These are phyloP conservation scores for Drosophila colorata DNA, from an alignment of 2,888 invertebrate genomes.

Conservation along the genomic window DNA sequence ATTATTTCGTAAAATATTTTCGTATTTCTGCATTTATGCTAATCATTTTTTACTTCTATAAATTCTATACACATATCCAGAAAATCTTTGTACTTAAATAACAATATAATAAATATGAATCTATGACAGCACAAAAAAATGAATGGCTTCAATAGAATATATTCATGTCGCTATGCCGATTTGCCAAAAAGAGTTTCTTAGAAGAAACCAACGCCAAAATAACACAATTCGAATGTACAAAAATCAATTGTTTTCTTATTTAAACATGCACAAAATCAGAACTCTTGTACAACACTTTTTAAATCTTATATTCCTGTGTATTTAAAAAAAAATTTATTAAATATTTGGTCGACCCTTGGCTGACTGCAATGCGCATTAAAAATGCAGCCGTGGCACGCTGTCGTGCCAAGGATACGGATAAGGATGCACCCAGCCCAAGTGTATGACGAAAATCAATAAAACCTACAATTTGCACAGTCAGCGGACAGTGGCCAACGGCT, in stretches of 20 bases:
- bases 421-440: conserved; percentile 28
- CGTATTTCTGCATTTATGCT: too few relatives aligned
- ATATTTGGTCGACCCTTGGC: conserved; percentile 50
- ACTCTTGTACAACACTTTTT: background rate
- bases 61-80: too few relatives aligned
- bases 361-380: conserved; percentile 75
- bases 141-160: too few relatives aligned
- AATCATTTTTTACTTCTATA: too few relatives aligned
- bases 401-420: conserved; percentile 43
- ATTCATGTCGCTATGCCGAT: too few relatives aligned
- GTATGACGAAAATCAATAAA: conserved; percentile 65
- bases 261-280: background rate
- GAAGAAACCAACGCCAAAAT: too few relatives aligned
- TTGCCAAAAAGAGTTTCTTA: too few relatives aligned
- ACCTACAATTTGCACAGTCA: conserved; percentile 60
- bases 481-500: conserved; percentile 14
- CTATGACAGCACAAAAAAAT: too few relatives aligned
- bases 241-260: background rate
- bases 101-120: too few relatives aligned
- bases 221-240: too few relatives aligned
- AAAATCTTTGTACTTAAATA: too few relatives aligned
- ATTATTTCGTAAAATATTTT: too few relatives aligned
- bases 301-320: conserved; percentile 12
- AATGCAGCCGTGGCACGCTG: conserved; percentile 55
- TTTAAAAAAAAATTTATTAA: conserved; percentile 54